Evolutionary conservation across 2,797 vertebrate genomes (phyloP).

Genomic region (Tangara arthus): DNA sequence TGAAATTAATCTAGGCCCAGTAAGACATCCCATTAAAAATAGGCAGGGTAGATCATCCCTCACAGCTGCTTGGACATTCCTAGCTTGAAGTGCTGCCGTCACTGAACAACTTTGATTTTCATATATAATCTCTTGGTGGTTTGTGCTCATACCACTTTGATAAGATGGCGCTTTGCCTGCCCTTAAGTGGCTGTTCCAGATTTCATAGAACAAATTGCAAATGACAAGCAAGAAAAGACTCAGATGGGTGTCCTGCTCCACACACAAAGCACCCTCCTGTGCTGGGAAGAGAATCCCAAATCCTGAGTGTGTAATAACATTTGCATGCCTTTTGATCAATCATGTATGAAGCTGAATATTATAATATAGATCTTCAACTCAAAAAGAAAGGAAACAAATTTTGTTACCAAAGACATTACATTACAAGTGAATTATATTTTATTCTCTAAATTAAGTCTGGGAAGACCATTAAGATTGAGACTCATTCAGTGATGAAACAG

Average conservation of each 20-base stretch:
- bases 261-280: not conserved
- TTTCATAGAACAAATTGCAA: not conserved
- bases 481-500: not conserved
- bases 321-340: not conserved
- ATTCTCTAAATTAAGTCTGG: not conserved
- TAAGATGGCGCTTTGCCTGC: not conserved
- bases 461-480: not conserved
- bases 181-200: not conserved
- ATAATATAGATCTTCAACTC: not conserved
- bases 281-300: rapidly evolving
- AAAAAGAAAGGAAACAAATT: not conserved
- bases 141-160: not conserved
- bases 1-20: not conserved
- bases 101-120: constrained; percentile 15
- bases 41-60: not conserved
- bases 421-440: not conserved
- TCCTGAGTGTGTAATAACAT: not conserved
- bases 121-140: not conserved
- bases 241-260: not conserved
- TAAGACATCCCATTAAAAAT: constrained; percentile 56
- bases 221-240: not conserved
- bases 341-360: not conserved
- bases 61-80: constrained; percentile 33
- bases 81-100: not conserved
- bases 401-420: not conserved